Evolutionary conservation across 2,113 vertebrate genomes (phyloP).

Genomic region (human): GRCh38 chr19:28467001-28467500

Average conservation of each 20-base stretch:
- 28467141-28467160: constrained; percentile 50
- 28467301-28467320: constrained; percentile 47
- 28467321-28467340: constrained; percentile 19
- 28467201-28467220: constrained; percentile 49
- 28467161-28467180: constrained; percentile 57
- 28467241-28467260: constrained; percentile 46
- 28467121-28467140: constrained; percentile 33
- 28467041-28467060: constrained; percentile 72
- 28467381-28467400: too few relatives aligned
- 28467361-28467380: not conserved
- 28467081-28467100: constrained; percentile 22
- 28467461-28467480: not conserved
- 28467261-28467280: not conserved
- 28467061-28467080: not conserved
- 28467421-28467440: not conserved
- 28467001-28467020: constrained; percentile 46
- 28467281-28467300: constrained; percentile 52
- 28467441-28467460: not conserved
- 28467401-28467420: fast-evolving
- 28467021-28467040: constrained; percentile 55
- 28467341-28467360: not conserved
- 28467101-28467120: constrained; percentile 5
- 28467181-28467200: constrained; percentile 66
- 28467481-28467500: not conserved
- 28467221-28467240: constrained; percentile 40